These are phyloP conservation scores for Lepidurus apus DNA, from an alignment of 1,140 invertebrate genomes.

Conservation along the genomic window DNA sequence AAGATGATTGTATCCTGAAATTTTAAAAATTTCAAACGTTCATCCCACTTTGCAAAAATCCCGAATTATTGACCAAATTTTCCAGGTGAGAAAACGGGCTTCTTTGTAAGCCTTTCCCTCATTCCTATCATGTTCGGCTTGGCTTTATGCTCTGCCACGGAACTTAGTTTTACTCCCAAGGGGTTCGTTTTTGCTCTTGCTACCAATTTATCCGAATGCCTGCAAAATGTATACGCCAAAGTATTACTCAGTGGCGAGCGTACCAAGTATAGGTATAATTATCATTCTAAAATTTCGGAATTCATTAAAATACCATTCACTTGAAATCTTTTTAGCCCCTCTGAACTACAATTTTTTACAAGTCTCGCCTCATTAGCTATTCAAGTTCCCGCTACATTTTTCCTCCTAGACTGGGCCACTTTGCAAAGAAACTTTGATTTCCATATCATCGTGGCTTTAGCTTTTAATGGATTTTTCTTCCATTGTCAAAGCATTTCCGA, in stretches of 20 bases:
- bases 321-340: constrained; percentile 55
- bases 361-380: constrained; percentile 71
- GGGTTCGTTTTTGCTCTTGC: constrained; percentile 73
- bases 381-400: constrained; percentile 66
- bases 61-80: constrained; percentile 38
- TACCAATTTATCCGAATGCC: constrained; percentile 75
- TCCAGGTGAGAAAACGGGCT: constrained; percentile 64
- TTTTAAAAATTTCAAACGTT: not conserved
- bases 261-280: constrained; percentile 27
- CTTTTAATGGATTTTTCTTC: constrained; percentile 75
- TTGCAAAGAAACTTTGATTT: constrained; percentile 46
- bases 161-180: constrained; percentile 69
- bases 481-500: constrained; percentile 83
- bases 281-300: constrained; percentile 27
- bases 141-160: constrained; percentile 73
- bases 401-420: constrained; percentile 59
- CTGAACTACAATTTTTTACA: constrained; percentile 79
- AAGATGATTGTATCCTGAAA: not conserved
- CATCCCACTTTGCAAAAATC: constrained; percentile 25
- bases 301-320: constrained; percentile 29
- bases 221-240: constrained; percentile 33
- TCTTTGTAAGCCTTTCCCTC: constrained; percentile 70
- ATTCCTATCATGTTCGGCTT: constrained; percentile 79
- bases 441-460: constrained; percentile 56
- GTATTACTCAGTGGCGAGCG: constrained; percentile 32